Percentiles rank a stretch among this genome's conserved stretches.
Conservation (phyloP, 1,140 invertebrate species). For the Drosophila subobscura region DNA sequence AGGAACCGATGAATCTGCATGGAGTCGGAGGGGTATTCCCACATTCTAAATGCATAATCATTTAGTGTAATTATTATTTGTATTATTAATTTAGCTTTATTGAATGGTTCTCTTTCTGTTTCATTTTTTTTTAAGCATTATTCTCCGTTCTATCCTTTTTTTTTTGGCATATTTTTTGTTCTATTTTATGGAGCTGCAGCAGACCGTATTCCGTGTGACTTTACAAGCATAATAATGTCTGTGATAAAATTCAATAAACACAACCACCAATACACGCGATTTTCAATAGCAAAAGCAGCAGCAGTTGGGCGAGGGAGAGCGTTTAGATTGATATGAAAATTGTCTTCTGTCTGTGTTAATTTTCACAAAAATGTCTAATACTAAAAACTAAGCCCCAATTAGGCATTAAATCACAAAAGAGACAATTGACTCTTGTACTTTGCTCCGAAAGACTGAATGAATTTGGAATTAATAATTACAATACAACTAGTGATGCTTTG, state of each 20-base stretch:
- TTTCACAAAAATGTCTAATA: conserved; percentile 27
- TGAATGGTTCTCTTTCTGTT: conserved; percentile 33
- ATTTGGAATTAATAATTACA: neutral
- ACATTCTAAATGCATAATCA: conserved; percentile 28
- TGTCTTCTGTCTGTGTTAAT: conserved; percentile 20
- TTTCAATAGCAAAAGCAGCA: neutral
- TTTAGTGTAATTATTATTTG: conserved; percentile 35
- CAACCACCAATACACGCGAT: conserved; percentile 12
- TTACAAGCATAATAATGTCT: conserved; percentile 73
- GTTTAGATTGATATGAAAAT: conserved; percentile 51
- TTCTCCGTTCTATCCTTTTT: conserved; percentile 20
- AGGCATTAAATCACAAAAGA: conserved; percentile 67
- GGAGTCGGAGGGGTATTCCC: neutral
- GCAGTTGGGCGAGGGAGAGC: conserved; percentile 3
- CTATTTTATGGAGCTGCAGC: conserved; percentile 39
- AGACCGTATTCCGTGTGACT: conserved; percentile 71
- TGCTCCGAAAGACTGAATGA: conserved; percentile 4
- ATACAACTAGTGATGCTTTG: conserved; percentile 48
- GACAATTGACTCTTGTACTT: conserved; percentile 9
- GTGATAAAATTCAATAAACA: conserved; percentile 77
- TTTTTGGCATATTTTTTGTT: conserved; percentile 16
- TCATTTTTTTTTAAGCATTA: conserved; percentile 31
- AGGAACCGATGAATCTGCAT: conserved; percentile 73
- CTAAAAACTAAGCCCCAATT: conserved; percentile 52
- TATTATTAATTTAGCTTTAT: conserved; percentile 55